Conservation (phyloP, 2,797 vertebrate genomes). For the Coregonus ussuriensis region DNA sequence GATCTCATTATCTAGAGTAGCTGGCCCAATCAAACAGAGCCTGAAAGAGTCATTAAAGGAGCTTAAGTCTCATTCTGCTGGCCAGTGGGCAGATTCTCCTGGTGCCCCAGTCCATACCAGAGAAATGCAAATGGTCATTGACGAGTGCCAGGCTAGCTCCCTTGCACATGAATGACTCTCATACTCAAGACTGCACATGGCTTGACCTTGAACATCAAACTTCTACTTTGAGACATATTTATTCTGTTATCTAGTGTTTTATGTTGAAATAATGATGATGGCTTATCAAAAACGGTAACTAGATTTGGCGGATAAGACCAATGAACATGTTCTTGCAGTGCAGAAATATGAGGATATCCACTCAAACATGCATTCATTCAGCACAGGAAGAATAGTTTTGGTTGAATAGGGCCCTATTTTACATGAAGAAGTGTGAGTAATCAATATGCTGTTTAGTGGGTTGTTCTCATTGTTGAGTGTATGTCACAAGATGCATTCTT, state of each 20-base stretch:
- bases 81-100: neutral
- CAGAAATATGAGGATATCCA: neutral
- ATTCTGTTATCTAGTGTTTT: neutral
- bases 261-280: neutral
- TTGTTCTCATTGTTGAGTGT: neutral
- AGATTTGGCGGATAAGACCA: neutral
- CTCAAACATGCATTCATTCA: too few relatives aligned
- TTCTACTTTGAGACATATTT: neutral
- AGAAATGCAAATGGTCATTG: neutral
- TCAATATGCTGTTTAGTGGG: neutral
- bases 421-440: neutral
- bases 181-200: neutral
- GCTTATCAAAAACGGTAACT: too few relatives aligned
- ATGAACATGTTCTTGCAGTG: neutral
- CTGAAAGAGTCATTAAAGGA: slow-evolving; percentile 4
- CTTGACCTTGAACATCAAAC: neutral
- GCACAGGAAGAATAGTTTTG: neutral
- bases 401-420: neutral
- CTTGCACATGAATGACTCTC: neutral
- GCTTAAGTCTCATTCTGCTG: neutral
- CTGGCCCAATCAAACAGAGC: neutral
- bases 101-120: neutral
- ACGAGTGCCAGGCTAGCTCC: neutral
- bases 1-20: slow-evolving; percentile 14
- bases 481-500: slow-evolving; percentile 43